phyloP scores from a whole-genome alignment of 2,888 invertebrate genomes.

The Xanthorhoe designata region DNA sequence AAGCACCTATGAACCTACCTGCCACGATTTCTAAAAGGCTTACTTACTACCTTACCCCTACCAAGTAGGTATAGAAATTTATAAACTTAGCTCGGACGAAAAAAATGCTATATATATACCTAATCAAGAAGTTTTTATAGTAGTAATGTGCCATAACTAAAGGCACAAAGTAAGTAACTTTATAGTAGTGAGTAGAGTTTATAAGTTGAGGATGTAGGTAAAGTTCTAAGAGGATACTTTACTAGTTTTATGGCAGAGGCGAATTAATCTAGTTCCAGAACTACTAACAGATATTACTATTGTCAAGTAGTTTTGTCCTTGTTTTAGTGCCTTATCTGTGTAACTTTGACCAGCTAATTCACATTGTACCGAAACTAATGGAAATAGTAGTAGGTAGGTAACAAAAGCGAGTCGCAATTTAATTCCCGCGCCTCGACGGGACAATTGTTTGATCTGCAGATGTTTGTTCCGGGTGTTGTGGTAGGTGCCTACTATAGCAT shows the following conservation, averaged over 20 bases:
- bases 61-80: no score
- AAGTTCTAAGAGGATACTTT: not conserved
- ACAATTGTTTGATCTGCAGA: not conserved
- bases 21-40: no score
- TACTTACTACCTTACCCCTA: no score
- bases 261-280: slow-evolving; percentile 7
- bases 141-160: no score
- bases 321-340: slow-evolving; percentile 7
- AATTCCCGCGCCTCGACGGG: not conserved
- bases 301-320: slow-evolving; percentile 7
- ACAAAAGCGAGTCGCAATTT: not conserved
- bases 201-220: slow-evolving; percentile 4
- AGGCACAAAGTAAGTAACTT: not conserved
- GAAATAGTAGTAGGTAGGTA: no score
- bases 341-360: not conserved
- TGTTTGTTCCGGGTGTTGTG: not conserved
- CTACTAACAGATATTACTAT: slow-evolving; percentile 6
- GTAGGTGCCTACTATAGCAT: not conserved
- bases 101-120: no score
- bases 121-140: no score
- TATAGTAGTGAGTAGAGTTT: not conserved
- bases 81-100: no score
- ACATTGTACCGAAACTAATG: not conserved
- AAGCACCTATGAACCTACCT: no score
- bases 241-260: not conserved